Percentiles rank a stretch among this genome's conserved stretches.
These are phyloP conservation scores for Odontomyia ornata DNA, from an alignment of 2,888 invertebrate species.

Conservation along the genomic window DNA sequence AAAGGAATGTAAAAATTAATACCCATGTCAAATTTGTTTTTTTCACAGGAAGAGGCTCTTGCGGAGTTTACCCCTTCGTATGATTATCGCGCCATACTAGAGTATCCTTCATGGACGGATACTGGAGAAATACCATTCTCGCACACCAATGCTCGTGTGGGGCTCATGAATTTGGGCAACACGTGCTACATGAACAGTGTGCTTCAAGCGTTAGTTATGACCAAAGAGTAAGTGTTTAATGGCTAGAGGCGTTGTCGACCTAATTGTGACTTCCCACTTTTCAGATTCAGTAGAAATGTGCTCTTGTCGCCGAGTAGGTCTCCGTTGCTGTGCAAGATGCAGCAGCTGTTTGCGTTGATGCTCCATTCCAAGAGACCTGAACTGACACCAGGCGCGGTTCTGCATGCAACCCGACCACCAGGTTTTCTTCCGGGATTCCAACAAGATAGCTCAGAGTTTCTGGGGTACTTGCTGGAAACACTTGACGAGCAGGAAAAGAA, in stretches of 20 bases:
- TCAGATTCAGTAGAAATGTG: conserved; percentile 75
- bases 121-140: conserved; percentile 52
- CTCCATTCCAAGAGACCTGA: conserved; percentile 73
- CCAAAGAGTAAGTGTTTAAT: conserved; percentile 72
- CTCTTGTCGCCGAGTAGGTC: conserved; percentile 67
- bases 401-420: conserved; percentile 76
- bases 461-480: conserved; percentile 70
- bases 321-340: conserved; percentile 73
- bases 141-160: conserved; percentile 66
- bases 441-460: conserved; percentile 89
- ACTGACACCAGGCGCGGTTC: conserved; percentile 76
- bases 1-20: no score
- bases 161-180: conserved; percentile 84
- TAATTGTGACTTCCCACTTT: not conserved
- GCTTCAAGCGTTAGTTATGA: conserved; percentile 83
- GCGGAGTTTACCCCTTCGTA: conserved; percentile 65
- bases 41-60: conserved; percentile 61
- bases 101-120: conserved; percentile 60
- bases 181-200: conserved; percentile 92
- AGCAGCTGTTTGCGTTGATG: conserved; percentile 77
- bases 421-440: conserved; percentile 81
- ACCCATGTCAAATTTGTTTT: not conserved
- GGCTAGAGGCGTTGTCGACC: no score
- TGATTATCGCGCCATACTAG: conserved; percentile 61
- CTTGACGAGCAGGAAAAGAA: conserved; percentile 76